Base-by-base conservation (phyloP, 64 coral and sea anemone genomes). In the Platygyra sinensis region DNA sequence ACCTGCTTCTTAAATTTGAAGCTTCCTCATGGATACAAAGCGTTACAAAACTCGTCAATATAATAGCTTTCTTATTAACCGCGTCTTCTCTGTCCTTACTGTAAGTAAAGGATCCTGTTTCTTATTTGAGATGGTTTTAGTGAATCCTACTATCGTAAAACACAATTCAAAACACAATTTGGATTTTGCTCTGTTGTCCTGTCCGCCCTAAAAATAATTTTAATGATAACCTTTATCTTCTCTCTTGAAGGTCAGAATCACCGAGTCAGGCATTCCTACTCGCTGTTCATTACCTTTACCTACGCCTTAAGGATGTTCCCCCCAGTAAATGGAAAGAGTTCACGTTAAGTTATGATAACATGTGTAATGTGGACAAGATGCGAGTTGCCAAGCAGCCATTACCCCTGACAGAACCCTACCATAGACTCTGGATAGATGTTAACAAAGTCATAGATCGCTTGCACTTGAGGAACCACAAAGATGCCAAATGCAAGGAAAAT, bases 371-470 rank as follows among this genome's bases (percentile, higher is more conserved):
- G 27, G 64, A 87, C 52, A 50, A 61, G 25, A 55, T 89, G 22
- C 10, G 24, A 8, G 38, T 78, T 78, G 52, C 88, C 8, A 78
- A 60, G 75, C 78, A 89, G 33, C 28, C 52, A 28, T 78, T 89
- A 59, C 88, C 88, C 20, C 76, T 89, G 27, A 55, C 49, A 33
- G 11, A 39, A 57, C 88, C 76, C 57, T 89, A 61, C 28, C 39
- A 89, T 28, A n/a, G 67, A 79, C n/a, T 71, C 0, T 89, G 88
- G 88, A 17, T 78, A 17, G 28, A 28, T 20, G 62, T 89, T n/a
- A 76, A 60, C 22, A 80, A 89, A 31, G 88, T 89, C 30, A 89
- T 89, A 51, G 88, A 89, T 51, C 57, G 88, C 25, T 65, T 89
- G 15, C 88, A 89, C 38, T 39, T 89, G 60, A 9, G 32, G 27